phyloP scores from a whole-genome alignment of 2,888 invertebrate species.

The Incurvaria masculella region DNA sequence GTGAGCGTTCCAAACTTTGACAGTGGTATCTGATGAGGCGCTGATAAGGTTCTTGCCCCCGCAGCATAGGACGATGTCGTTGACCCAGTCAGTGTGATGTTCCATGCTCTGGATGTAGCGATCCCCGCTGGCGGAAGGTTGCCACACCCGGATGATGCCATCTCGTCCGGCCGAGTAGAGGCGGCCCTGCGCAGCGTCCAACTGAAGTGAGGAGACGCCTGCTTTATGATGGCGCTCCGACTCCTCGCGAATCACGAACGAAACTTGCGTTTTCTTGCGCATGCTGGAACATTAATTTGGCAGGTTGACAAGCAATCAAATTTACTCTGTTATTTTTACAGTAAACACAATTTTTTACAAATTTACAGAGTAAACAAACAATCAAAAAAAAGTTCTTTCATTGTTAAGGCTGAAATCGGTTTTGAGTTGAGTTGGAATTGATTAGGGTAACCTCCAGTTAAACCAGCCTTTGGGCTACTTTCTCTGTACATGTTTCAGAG shows the following conservation, averaged over 20 bases:
- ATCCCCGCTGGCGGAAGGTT: slow-evolving; percentile 58
- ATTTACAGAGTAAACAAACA: too few species aligned
- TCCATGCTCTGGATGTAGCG: slow-evolving; percentile 94
- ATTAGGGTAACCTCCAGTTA: too few species aligned
- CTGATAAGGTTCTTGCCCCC: slow-evolving; percentile 97
- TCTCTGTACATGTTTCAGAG: too few species aligned
- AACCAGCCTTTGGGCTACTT: too few species aligned
- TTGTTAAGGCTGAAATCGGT: too few species aligned
- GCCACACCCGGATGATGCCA: slow-evolving; percentile 94
- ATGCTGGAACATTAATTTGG: too few species aligned
- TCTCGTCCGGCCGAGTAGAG: slow-evolving; percentile 96
- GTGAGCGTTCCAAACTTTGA: slow-evolving; percentile 99
- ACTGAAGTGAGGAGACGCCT: slow-evolving; percentile 93
- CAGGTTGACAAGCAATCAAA: too few species aligned
- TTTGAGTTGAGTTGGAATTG: too few species aligned
- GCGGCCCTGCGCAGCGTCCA: slow-evolving; percentile 81
- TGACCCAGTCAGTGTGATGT: slow-evolving; percentile 99
- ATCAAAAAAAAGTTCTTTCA: too few species aligned
- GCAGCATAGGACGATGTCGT: slow-evolving; percentile 97
- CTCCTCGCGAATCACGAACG: slow-evolving; percentile 96
- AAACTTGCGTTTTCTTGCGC: slow-evolving; percentile 74
- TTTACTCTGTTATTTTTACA: too few species aligned
- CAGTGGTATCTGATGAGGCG: slow-evolving; percentile 98
- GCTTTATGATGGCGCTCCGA: slow-evolving; percentile 92
- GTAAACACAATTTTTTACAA: too few species aligned